A percentile compares a stretch with the other conserved stretches of the same genome.
phyloP scores from a whole-genome alignment of 2,888 invertebrate genomes.

The Philopedon plagiatum region DNA sequence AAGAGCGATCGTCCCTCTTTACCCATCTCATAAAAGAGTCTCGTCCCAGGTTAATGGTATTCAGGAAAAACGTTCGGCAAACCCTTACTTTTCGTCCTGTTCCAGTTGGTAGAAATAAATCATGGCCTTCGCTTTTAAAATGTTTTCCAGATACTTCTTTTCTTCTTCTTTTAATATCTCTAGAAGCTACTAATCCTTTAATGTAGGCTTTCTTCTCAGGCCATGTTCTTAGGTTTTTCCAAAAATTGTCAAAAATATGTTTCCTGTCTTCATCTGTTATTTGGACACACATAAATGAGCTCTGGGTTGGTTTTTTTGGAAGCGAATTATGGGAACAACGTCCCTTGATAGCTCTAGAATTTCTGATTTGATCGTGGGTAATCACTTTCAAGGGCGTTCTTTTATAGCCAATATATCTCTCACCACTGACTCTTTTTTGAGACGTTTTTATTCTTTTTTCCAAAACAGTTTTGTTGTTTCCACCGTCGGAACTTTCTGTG shows the following conservation, averaged over 20 bases:
- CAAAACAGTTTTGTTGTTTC: no score
- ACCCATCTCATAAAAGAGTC: slow-evolving; percentile 3
- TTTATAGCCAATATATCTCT: no score
- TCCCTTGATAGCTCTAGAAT: no score
- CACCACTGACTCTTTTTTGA: no score
- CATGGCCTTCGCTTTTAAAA: neutral
- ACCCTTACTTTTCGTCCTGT: neutral
- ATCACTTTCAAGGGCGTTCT: no score
- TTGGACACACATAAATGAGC: neutral
- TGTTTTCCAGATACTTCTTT: neutral
- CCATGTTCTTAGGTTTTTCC: neutral
- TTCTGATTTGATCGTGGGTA: no score
- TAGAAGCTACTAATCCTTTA: neutral
- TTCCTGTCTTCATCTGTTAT: neutral
- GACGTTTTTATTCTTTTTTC: no score
- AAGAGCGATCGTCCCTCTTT: no score
- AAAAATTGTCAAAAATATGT: neutral
- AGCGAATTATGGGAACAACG: no score
- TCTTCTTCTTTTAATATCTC: neutral
- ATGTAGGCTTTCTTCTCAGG: neutral
- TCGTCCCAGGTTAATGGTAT: neutral
- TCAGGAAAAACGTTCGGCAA: neutral
- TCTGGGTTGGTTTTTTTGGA: no score
- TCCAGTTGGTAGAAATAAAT: neutral
- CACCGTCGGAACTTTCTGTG: no score